Base-by-base conservation (phyloP, 2,797 vertebrate species). In the Limosa lapponica region DNA sequence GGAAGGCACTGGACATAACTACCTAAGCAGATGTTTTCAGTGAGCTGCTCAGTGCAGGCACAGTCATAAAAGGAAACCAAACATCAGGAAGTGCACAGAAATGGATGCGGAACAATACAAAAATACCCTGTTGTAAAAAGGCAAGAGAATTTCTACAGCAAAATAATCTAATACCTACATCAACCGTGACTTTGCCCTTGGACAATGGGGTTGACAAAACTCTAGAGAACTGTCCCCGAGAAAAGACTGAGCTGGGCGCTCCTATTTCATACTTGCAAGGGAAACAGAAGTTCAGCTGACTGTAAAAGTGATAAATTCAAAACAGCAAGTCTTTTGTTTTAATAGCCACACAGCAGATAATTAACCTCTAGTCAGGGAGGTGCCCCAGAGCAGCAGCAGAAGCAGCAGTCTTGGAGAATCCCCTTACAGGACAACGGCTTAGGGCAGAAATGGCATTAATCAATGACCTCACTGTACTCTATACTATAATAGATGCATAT, bases 371-470 rank as follows among this genome's bases (percentile, higher is more conserved):
- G 74, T 61, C 93, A 74, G 59, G 2, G 19, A 89, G 39, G 67
- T 87, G 91, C 86, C 83, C 81, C 67, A 23, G 82, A 89, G 86
- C 77, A 95, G 73, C 39, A 43, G 54, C 67, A 91, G 85, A 66
- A 81, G 48, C 61, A 59, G 51, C 2, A 75, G 37, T 49, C 64
- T 64, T 71, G 36, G 83, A 95, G 83, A 95, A 93, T 64, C 61
- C 81, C 86, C 57, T 80, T 57, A 44, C 52, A 94, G 71, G 78
- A 87, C 86, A 73, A 64, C 28, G 11, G 78, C 71, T 74, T 43
- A 89, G 95, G 94, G 95, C 90, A 96, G 83, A 80, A 93, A 84
- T 18, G 44, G 83, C 89, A 95, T 94, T 93, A 89, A 95, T 82
- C 92, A 94, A 87, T 93, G 93, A 95, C 90, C 91, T 84, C 91